A percentile compares a stretch with the other conserved stretches of the same genome.
Conservation (phyloP, 2,797 vertebrate species). For the Pelobates cultripes region DNA sequence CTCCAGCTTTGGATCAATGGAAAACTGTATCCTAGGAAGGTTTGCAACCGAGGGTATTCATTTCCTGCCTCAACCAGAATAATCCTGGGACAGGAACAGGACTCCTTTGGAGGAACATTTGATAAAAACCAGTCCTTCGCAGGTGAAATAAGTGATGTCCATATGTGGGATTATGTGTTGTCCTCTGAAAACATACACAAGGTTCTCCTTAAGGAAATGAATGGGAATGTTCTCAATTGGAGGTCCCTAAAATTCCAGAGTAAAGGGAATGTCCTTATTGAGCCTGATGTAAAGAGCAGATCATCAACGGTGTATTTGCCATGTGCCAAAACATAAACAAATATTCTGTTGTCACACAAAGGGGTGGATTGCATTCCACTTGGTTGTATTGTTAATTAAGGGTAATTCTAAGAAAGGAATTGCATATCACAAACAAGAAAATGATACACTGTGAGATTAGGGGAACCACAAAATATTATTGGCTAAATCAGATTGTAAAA, state of each 20-base stretch:
- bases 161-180: constrained; percentile 60
- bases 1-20: too few species aligned
- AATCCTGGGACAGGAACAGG: constrained; percentile 61
- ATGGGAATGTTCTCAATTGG: constrained; percentile 61
- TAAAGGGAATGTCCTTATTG: constrained; percentile 10
- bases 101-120: constrained; percentile 44
- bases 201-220: neutral
- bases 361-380: too few species aligned
- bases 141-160: too few species aligned
- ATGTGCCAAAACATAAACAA: too few species aligned
- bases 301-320: too few species aligned
- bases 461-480: too few species aligned
- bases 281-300: neutral
- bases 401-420: too few species aligned
- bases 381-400: too few species aligned
- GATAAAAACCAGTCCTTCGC: constrained; percentile 71
- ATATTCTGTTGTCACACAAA: too few species aligned
- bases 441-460: too few species aligned
- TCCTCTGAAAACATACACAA: constrained; percentile 55
- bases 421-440: too few species aligned
- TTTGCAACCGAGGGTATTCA: constrained; percentile 73
- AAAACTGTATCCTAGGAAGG: constrained; percentile 64
- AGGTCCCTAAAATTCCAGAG: constrained; percentile 35
- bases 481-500: too few species aligned
- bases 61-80: constrained; percentile 64